Conservation (phyloP, 30 jellyfish, hydroid and myxozoan species). For the Clytia hemisphaerica region DNA sequence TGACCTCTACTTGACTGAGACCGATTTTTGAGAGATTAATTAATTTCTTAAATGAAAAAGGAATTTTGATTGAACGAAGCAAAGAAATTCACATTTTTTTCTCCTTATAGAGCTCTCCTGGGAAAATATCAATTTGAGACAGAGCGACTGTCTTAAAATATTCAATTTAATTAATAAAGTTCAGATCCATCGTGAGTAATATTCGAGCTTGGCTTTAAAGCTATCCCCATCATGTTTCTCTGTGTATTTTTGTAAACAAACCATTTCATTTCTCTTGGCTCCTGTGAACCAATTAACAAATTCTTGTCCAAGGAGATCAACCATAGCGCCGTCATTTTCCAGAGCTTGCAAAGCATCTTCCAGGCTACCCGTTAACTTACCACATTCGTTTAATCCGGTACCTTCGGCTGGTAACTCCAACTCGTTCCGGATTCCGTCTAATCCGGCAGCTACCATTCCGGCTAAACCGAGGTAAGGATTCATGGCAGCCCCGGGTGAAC, state of each 20-base stretch:
- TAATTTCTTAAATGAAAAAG: no score
- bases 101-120: no score
- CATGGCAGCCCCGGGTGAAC: constrained; percentile 9
- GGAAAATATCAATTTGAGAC: no score
- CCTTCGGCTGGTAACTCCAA: constrained; percentile 9
- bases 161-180: no score
- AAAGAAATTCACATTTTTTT: no score
- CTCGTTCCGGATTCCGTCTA: constrained; percentile 6
- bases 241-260: not conserved
- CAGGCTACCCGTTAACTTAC: not conserved
- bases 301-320: constrained; percentile 4
- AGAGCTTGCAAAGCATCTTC: constrained; percentile 12
- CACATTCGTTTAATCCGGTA: not conserved
- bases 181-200: constrained; percentile 3
- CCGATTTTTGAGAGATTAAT: no score
- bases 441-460: not conserved
- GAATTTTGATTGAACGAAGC: no score
- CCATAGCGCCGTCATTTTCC: not conserved
- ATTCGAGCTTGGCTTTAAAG: constrained; percentile 5
- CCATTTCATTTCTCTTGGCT: constrained; percentile 9
- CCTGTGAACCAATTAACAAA: constrained; percentile 11
- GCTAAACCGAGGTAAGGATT: constrained; percentile 22
- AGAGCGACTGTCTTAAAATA: no score
- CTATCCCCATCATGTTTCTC: not conserved
- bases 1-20: no score